These are phyloP conservation scores for Drosophila subquinaria DNA, from an alignment of 2,888 invertebrate genomes.

Conservation along the genomic window DNA sequence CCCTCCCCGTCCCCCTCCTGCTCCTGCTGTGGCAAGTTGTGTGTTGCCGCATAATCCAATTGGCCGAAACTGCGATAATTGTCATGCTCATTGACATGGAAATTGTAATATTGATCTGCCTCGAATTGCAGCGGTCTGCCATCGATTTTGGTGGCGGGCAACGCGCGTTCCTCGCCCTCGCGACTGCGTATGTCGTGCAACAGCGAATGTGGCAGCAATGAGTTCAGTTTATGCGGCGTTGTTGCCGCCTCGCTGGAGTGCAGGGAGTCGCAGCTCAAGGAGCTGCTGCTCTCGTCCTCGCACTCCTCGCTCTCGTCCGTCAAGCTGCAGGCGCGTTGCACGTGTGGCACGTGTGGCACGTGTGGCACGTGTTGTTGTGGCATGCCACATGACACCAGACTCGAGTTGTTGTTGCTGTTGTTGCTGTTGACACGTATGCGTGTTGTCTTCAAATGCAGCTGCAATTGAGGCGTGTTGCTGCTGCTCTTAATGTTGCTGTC, in stretches of 20 bases:
- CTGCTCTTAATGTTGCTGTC: conserved; percentile 84
- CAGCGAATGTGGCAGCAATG: conserved; percentile 87
- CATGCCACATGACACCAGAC: conserved; percentile 6
- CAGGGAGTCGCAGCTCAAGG: conserved; percentile 93
- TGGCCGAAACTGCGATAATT: conserved; percentile 75
- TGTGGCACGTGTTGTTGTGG: conserved; percentile 75
- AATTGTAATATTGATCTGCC: conserved; percentile 92
- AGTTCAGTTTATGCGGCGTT: conserved; percentile 57
- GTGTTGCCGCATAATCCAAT: conserved; percentile 16
- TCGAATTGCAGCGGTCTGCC: conserved; percentile 87
- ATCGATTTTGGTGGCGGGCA: conserved; percentile 76
- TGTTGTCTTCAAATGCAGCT: conserved; percentile 84
- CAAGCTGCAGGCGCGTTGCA: conserved; percentile 86
- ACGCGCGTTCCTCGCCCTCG: conserved; percentile 59
- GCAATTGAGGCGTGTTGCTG: conserved; percentile 81
- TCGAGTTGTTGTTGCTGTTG: neutral
- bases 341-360: conserved; percentile 79
- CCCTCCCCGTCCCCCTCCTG: neutral
- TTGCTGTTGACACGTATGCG: conserved; percentile 73
- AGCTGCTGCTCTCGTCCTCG: conserved; percentile 89
- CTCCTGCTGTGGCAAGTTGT: conserved; percentile 22
- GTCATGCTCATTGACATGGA: conserved; percentile 91
- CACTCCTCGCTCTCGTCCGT: conserved; percentile 88
- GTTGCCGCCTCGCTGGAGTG: conserved; percentile 89
- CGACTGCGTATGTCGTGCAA: conserved; percentile 88